Evolutionary conservation across 2,888 invertebrate genomes (phyloP).

Genomic region (Lobophora halterata): DNA sequence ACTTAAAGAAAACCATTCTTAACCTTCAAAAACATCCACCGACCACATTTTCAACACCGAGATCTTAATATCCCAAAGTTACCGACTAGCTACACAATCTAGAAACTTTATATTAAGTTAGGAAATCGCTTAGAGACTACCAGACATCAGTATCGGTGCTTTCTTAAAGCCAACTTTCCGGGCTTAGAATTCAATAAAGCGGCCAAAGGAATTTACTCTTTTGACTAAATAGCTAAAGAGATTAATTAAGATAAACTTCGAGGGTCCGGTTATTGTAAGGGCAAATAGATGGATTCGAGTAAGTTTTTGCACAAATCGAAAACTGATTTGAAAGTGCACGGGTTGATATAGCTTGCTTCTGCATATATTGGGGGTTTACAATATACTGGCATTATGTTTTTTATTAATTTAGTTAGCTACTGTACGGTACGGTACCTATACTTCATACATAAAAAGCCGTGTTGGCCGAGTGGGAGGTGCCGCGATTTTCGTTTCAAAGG

Average conservation of each 20-base stretch:
- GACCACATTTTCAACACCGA: slow-evolving; percentile 30
- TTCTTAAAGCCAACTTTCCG: slow-evolving; percentile 70
- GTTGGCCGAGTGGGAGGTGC: too few species aligned
- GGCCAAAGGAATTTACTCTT: slow-evolving; percentile 68
- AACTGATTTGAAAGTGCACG: too few species aligned
- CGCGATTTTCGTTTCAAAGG: too few species aligned
- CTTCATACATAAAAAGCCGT: too few species aligned
- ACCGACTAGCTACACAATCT: slow-evolving; percentile 54
- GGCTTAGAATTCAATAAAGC: slow-evolving; percentile 75
- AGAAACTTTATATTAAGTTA: slow-evolving; percentile 68
- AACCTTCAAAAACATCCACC: slow-evolving; percentile 14
- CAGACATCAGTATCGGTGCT: slow-evolving; percentile 68
- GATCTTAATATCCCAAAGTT: slow-evolving; percentile 45
- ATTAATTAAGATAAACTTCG: slow-evolving; percentile 73
- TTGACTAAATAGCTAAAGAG: slow-evolving; percentile 75
- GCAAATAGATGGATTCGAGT: slow-evolving; percentile 52
- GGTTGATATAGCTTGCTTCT: too few species aligned
- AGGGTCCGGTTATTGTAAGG: slow-evolving; percentile 55
- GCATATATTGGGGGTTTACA: too few species aligned
- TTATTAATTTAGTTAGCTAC: too few species aligned
- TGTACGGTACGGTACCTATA: too few species aligned
- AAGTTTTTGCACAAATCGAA: slow-evolving; percentile 32
- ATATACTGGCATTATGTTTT: too few species aligned
- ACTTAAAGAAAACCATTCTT: slow-evolving; percentile 1
- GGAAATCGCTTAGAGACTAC: slow-evolving; percentile 64